Conservation (phyloP, 2,888 invertebrate species). For the Sclerodermus sp. region DNA sequence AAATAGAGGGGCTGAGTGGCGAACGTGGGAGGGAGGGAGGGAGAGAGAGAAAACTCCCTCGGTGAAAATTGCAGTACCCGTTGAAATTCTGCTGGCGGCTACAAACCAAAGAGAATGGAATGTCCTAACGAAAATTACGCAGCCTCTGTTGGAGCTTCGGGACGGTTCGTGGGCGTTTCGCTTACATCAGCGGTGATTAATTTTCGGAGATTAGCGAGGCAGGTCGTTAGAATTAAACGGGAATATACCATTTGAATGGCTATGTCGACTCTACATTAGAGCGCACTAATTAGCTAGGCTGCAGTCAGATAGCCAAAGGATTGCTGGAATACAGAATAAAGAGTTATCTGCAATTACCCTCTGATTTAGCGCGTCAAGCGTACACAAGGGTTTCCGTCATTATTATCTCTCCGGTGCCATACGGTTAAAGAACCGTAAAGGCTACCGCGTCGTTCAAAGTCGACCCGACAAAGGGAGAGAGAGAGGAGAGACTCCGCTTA, state of each 20-base stretch:
- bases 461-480: no score
- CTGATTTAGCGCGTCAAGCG: no score
- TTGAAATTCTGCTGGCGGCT: background rate
- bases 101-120: conserved; percentile 8
- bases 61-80: background rate
- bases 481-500: no score
- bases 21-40: no score
- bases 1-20: no score
- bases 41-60: no score
- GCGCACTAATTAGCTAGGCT: conserved; percentile 23
- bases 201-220: conserved; percentile 39
- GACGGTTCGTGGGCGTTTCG: conserved; percentile 17
- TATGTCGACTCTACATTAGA: conserved; percentile 24
- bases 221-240: conserved; percentile 33
- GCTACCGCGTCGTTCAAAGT: no score
- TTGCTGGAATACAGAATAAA: no score
- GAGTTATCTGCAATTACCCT: no score
- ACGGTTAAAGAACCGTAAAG: no score
- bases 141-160: conserved; percentile 6
- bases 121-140: conserved; percentile 16
- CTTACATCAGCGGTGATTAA: conserved; percentile 36
- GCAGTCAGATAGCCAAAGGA: background rate
- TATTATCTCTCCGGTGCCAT: no score
- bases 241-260: conserved; percentile 22
- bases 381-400: no score